phyloP scores from a whole-genome alignment of 2,113 vertebrate species.

The Crotophaga sulcirostris region DNA sequence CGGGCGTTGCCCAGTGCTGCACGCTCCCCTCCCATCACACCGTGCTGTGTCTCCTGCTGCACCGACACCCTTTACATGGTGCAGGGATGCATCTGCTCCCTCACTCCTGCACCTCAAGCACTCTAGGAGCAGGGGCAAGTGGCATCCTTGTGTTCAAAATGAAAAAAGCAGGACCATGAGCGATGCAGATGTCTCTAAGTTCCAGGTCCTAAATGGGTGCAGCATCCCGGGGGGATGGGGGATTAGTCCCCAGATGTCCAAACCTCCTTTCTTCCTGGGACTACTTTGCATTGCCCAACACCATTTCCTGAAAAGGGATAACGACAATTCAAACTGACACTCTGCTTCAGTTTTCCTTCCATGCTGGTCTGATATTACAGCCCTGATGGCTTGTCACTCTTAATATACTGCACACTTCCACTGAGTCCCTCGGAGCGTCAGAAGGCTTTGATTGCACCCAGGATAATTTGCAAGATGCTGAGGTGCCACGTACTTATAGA shows the following conservation, averaged over 20 bases:
- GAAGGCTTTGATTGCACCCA: neutral
- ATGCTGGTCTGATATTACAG: neutral
- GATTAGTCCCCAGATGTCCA: slow-evolving; percentile 37
- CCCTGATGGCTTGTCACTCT: slow-evolving; percentile 37
- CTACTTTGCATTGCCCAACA: neutral
- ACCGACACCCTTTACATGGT: rapidly evolving
- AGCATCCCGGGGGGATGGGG: slow-evolving; percentile 2
- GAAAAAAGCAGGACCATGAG: neutral
- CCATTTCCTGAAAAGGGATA: neutral
- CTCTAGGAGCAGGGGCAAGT: neutral
- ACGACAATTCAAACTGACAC: slow-evolving; percentile 1
- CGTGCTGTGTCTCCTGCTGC: rapidly evolving
- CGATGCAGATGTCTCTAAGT: neutral
- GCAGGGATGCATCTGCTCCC: neutral
- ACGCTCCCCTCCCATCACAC: neutral
- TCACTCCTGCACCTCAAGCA: rapidly evolving
- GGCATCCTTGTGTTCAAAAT: neutral
- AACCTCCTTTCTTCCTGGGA: slow-evolving; percentile 5
- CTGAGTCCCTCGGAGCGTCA: rapidly evolving
- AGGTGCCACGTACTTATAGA: neutral
- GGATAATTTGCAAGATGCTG: neutral
- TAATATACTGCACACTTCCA: neutral
- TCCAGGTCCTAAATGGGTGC: neutral
- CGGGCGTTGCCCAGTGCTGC: neutral
- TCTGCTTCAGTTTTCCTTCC: slow-evolving; percentile 31